Conservation (phyloP, 2,888 invertebrate species). For the Eristalis tenax region DNA sequence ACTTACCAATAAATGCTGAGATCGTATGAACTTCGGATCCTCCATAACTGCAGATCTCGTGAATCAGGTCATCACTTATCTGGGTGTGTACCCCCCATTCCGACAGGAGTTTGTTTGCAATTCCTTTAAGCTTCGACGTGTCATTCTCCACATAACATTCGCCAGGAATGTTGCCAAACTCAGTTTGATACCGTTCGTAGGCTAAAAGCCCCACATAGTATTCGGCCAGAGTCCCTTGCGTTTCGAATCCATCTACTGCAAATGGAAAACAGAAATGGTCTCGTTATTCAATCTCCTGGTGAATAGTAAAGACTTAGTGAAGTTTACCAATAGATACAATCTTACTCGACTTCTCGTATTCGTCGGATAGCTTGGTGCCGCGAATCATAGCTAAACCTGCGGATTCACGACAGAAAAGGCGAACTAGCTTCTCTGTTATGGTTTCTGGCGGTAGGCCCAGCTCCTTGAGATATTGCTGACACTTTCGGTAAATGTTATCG, state of each 20-base stretch:
- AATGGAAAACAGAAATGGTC: not conserved
- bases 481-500: constrained; percentile 90
- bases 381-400: constrained; percentile 89
- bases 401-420: constrained; percentile 94
- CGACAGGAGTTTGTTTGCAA: constrained; percentile 87
- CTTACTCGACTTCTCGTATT: constrained; percentile 87
- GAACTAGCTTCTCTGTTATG: constrained; percentile 91
- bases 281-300: constrained; percentile 3
- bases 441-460: constrained; percentile 88
- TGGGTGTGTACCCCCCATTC: constrained; percentile 92
- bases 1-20: constrained; percentile 90
- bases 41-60: constrained; percentile 97
- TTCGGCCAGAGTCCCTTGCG: constrained; percentile 92
- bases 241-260: constrained; percentile 87
- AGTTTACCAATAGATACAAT: constrained; percentile 83
- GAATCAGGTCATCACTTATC: constrained; percentile 95
- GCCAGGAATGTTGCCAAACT: constrained; percentile 95
- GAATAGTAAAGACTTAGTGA: not conserved
- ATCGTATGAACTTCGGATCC: constrained; percentile 97
- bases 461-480: constrained; percentile 89
- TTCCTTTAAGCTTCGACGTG: constrained; percentile 91
- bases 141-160: constrained; percentile 95
- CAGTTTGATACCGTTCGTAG: constrained; percentile 93
- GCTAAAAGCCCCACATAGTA: constrained; percentile 95
- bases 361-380: constrained; percentile 90